Evolutionary conservation across 2,113 vertebrate species (phyloP), one percentile per base, ranked within the genome.

Genomic region (Ahaetulla prasina): DNA sequence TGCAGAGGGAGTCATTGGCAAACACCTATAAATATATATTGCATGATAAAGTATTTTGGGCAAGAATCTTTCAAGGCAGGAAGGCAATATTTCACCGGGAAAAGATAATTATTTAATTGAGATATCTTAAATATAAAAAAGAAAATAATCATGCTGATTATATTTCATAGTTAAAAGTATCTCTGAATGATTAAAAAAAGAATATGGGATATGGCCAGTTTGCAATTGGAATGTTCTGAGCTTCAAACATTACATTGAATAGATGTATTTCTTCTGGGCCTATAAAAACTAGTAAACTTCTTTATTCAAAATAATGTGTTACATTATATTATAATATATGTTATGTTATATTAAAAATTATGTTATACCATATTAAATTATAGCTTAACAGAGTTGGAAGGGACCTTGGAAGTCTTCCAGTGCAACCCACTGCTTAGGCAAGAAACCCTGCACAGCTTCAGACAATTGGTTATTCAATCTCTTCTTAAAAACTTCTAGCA

Each of bases 1-100:
- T 94, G 85, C 95, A 94, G 94, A 50, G 93, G 96, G 96, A 95
- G 93, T 93, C 60, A 92, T 92, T 95, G 93, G 94, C 93, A 96
- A 96, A 92, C 30, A 94, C 80, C 85, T 93, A 93, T 93, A 91
- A 94, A 95, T 92, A 92, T 94, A 45, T 22, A 12, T 88, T 93
- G 94, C 11, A 25, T 91, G 93, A 90, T 54, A 92, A 93, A 84
- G n/a, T 87, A 60, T 94, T 94, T 90, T 95, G 94, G 95, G 94
- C 94, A 95, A 55, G 92, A 94, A 63, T 94, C 85, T 49, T 93
- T 11, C 88, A 39, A 93, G 88, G 88, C 88, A 91, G 92, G 95
- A 95, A 47, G 94, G 93, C 84, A 92, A 5, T 80, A 0, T 93
- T 63, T 89, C 92, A 92, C 90, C 90, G 89, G 87, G 89, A 95